Conservation (phyloP, 2,113 vertebrate species). For the Sigmodon hispidus region DNA sequence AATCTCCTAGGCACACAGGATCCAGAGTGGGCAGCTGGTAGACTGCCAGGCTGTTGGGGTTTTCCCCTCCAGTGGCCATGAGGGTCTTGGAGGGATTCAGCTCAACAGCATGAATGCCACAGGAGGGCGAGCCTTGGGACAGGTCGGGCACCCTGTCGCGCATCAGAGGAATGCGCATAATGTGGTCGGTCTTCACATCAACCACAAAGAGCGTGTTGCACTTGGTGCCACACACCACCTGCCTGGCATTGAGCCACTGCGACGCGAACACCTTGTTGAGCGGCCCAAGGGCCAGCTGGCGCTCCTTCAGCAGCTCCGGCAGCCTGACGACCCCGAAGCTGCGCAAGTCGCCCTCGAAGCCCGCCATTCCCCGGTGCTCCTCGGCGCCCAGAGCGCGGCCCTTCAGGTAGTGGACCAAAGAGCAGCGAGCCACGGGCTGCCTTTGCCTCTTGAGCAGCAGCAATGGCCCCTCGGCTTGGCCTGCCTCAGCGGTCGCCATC, state of each 20-base stretch:
- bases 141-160: not conserved
- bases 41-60: slow-evolving; percentile 73
- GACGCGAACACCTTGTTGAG: slow-evolving; percentile 77
- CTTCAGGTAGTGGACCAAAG: slow-evolving; percentile 53
- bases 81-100: slow-evolving; percentile 76
- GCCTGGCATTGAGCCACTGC: slow-evolving; percentile 73
- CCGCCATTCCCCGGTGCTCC: not conserved
- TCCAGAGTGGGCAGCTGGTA: slow-evolving; percentile 72
- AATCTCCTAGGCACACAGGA: slow-evolving; percentile 66
- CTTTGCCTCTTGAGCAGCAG: slow-evolving; percentile 32
- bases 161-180: slow-evolving; percentile 65
- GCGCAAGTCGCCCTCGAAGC: not conserved
- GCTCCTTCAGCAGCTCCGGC: slow-evolving; percentile 45
- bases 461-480: not conserved
- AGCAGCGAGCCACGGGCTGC: not conserved
- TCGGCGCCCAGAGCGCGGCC: slow-evolving; percentile 32
- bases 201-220: slow-evolving; percentile 76
- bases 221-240: slow-evolving; percentile 78
- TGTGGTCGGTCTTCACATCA: slow-evolving; percentile 45
- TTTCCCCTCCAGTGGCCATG: slow-evolving; percentile 68
- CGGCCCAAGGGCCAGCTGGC: slow-evolving; percentile 54
- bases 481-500: not conserved
- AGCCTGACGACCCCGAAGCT: slow-evolving; percentile 39
- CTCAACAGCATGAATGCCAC: slow-evolving; percentile 69
- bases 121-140: not conserved